Evolutionary conservation across 37 sponge, comb jelly and placozoan species (phyloP), one percentile per base, ranked within the genome.

Genomic region (Hexactinellida sp.): DNA sequence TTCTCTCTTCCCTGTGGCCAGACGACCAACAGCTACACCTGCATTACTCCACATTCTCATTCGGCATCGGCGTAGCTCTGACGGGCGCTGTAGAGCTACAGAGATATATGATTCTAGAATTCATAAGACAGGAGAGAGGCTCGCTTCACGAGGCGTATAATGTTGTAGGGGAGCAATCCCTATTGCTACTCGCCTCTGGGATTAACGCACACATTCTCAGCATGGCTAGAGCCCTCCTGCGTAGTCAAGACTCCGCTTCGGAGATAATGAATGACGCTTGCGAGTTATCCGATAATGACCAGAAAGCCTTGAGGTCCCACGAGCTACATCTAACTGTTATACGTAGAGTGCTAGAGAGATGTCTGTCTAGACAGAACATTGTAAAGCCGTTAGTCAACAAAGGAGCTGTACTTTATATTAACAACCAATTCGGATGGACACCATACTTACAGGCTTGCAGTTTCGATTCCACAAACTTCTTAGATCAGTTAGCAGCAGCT

Each of bases 391-490:
- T 93, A 39, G 37, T 90, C 0, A 85, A 90, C 23, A 86, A 87
- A 1, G 94, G 92, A 39, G 91, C 91, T 1, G 85, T 88, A 19
- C 82, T 89, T 10, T 90, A 92, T 55, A 88, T 93, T 52, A 90
- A 91, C 25, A 95, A 95, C 82, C 39, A 84, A 16, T 95, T 91
- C 90, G 96, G 96, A 0, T 95, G 93, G 93, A 89, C 87, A 0
- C 90, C 92, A 10, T 54, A 93, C 0, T 89, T 95, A 9, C 89
- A 95, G 19, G 88, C 92, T 38, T 87, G 83, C 5, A 82, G 87
- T 21, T 54, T 93, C 7, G 92, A 92, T 0, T 83, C 84, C 23
- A 54, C 54, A 0, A 38, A 38, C 1, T 10, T 93, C 1, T 9
- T 95, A n/a, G 36, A 89, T 0, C 82, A 85, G 9, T 36, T 95